A percentile compares a stretch with the other conserved stretches of the same genome.
These are phyloP conservation scores for Syrrhaptes paradoxus DNA, from an alignment of 2,113 vertebrate genomes.

Conservation along the genomic window DNA sequence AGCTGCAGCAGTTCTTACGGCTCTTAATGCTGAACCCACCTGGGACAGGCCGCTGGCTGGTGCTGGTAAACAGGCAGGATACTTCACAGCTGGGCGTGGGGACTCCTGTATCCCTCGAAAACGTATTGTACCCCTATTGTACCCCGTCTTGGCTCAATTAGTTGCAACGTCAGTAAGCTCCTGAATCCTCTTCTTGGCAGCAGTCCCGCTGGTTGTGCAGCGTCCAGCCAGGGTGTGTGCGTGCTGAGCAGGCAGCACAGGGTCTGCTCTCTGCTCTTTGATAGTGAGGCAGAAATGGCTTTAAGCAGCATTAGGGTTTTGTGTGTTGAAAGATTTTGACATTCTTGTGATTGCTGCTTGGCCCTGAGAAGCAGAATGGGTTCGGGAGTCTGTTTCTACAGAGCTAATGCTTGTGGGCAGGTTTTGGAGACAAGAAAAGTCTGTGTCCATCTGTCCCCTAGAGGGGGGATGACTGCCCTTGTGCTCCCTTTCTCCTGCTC, in stretches of 20 bases:
- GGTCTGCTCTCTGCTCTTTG: neutral
- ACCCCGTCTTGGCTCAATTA: neutral
- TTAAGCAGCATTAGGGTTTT: neutral
- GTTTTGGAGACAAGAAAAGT: neutral
- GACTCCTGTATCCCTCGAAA: neutral
- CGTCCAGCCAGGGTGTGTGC: neutral
- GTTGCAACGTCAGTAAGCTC: neutral
- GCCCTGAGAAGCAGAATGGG: neutral
- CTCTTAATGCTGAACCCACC: neutral
- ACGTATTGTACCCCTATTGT: neutral
- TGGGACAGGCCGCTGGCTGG: rapidly evolving
- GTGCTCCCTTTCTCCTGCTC: neutral
- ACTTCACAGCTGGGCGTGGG: neutral
- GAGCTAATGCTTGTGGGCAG: neutral
- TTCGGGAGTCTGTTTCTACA: neutral
- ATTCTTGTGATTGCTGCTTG: rapidly evolving
- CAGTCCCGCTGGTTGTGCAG: neutral
- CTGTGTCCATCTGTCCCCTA: rapidly evolving
- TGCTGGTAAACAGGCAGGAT: neutral
- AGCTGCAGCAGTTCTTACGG: neutral
- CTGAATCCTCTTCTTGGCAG: neutral
- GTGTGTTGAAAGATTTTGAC: neutral
- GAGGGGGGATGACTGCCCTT: neutral
- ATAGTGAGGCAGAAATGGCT: neutral
- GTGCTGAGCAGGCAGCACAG: rapidly evolving